Evolutionary conservation across 2,888 invertebrate species (phyloP).

Genomic region (Macrosoma leucophasiata): DNA sequence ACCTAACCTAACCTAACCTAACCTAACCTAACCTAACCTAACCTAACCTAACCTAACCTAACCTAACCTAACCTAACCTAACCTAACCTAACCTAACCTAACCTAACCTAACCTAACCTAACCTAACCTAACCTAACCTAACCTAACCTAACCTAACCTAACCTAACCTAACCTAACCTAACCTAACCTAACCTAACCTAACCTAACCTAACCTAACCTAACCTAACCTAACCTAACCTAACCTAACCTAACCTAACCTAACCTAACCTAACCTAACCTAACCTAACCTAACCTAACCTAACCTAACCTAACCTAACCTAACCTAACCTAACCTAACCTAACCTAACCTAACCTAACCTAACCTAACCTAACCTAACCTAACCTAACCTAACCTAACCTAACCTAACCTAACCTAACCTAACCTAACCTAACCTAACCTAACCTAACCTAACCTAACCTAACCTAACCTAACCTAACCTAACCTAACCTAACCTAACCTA

Average conservation of each 20-base stretch:
- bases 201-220: slow-evolving; percentile 6
- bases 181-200: slow-evolving; percentile 3
- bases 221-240: slow-evolving; percentile 10
- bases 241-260: slow-evolving; percentile 7
- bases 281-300: slow-evolving; percentile 7
- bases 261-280: slow-evolving; percentile 10
- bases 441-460: slow-evolving; percentile 8
- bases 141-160: slow-evolving; percentile 6
- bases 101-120: slow-evolving; percentile 8
- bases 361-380: slow-evolving; percentile 10
- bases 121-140: slow-evolving; percentile 8
- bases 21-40: slow-evolving; percentile 3
- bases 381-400: slow-evolving; percentile 10
- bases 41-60: slow-evolving; percentile 1
- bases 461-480: slow-evolving; percentile 2
- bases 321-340: slow-evolving; percentile 6
- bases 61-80: slow-evolving; percentile 5
- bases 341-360: slow-evolving; percentile 10
- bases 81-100: slow-evolving; percentile 8
- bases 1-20: slow-evolving; percentile 8
- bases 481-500: slow-evolving; percentile 12
- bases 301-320: slow-evolving; percentile 6
- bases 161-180: slow-evolving; percentile 2
- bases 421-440: slow-evolving; percentile 8
- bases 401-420: slow-evolving; percentile 8